Evolutionary conservation across 2,888 invertebrate genomes (phyloP), one percentile per base, ranked within the genome.

Genomic region (Panopea generosa): DNA sequence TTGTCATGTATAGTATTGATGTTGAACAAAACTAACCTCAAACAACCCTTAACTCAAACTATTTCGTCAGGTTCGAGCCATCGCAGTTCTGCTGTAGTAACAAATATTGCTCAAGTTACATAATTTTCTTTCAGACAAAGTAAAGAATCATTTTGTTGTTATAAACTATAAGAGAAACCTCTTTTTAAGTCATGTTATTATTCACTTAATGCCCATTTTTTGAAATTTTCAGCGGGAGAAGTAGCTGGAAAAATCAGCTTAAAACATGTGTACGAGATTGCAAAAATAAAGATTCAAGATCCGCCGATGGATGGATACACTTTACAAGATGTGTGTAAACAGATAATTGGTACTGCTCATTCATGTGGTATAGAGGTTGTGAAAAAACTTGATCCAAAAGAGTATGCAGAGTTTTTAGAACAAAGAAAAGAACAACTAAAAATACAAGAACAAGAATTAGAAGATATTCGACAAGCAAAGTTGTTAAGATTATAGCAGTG

Each of bases 181-280:
- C n/a, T n/a, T n/a, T n/a, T n/a, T n/a, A n/a, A n/a, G n/a, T n/a
- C n/a, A n/a, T n/a, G n/a, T n/a, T n/a, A n/a, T n/a, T n/a, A n/a
- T n/a, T n/a, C n/a, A n/a, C n/a, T n/a, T n/a, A n/a, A n/a, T n/a
- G n/a, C n/a, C n/a, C n/a, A n/a, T n/a, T n/a, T n/a, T n/a, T n/a
- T n/a, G n/a, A n/a, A n/a, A n/a, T 22, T 52, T 52, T 22, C 88
- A 96, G 97, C 95, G 0, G 94, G 93, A 61, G 97, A 98, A 85
- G 93, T 95, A 27, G 95, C 96, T 85, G 99, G 99, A 0, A 97
- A 96, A 94, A 95, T 99, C 68, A 97, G 98, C 0, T 90, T 97
- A 0, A 99, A 98, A 92, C 99, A 99, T 93, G 93, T 99, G 16
- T 99, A 98, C 93, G 99, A 99, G 95, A 99, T 99, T 90, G 99